Evolutionary conservation across 1,140 invertebrate species (phyloP).

Genomic region (Centruroides sculpturatus): DNA sequence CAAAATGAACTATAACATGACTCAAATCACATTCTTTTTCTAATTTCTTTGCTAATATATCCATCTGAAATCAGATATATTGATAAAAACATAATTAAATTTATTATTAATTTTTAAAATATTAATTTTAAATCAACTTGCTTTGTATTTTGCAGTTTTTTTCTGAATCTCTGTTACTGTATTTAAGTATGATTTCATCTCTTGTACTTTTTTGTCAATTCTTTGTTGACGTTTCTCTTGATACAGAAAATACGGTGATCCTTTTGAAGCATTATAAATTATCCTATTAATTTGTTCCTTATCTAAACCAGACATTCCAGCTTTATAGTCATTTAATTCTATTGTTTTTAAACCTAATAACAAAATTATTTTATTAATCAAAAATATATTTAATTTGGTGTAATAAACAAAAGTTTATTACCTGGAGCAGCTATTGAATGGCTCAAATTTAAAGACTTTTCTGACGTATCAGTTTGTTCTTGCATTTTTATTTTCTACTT

Average conservation of each 20-base stretch:
- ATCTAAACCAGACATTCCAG: conserved; percentile 43
- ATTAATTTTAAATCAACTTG: conserved; percentile 12
- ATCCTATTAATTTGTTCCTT: conserved; percentile 42
- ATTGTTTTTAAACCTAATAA: conserved; percentile 9
- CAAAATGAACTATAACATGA: conserved; percentile 44
- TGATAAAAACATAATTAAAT: background rate
- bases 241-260: conserved; percentile 42
- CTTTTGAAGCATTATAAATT: conserved; percentile 40
- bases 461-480: no score
- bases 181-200: conserved; percentile 25
- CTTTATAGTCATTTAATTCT: conserved; percentile 28
- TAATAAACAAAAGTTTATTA: no score
- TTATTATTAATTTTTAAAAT: background rate
- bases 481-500: no score
- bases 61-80: conserved; percentile 26
- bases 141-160: conserved; percentile 26
- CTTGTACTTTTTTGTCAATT: conserved; percentile 33
- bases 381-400: no score
- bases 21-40: conserved; percentile 31
- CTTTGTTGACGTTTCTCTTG: conserved; percentile 31
- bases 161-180: conserved; percentile 28
- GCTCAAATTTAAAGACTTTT: no score
- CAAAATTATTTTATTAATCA: no score
- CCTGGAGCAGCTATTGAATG: no score
- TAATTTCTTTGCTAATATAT: conserved; percentile 26